Percentiles rank a stretch among this genome's conserved stretches.
Conservation (phyloP, 1,140 invertebrate species). For the Bathynomus jamesi region DNA sequence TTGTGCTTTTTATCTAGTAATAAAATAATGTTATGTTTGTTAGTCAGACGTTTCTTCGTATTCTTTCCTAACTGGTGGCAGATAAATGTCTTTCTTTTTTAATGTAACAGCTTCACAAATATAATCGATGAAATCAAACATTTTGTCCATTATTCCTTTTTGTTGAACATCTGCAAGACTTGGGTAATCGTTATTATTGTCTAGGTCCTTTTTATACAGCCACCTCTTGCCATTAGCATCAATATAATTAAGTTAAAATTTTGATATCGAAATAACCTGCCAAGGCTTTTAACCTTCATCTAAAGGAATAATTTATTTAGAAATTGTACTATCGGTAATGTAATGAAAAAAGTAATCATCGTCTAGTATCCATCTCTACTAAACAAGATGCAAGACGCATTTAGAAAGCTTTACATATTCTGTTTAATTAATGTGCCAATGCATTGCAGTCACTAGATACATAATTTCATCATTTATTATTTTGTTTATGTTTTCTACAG, state of each 20-base stretch:
- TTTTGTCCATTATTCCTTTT: too few species aligned
- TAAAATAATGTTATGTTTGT: too few species aligned
- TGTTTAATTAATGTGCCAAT: neutral
- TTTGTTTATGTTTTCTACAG: neutral
- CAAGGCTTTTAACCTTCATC: neutral
- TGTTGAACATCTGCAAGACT: neutral
- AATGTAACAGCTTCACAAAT: too few species aligned
- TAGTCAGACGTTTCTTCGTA: too few species aligned
- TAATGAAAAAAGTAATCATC: neutral
- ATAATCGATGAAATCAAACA: too few species aligned
- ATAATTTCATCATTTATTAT: neutral
- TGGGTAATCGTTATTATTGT: neutral
- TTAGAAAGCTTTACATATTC: neutral
- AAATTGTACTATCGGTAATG: neutral
- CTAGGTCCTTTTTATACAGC: neutral
- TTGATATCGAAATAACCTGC: neutral
- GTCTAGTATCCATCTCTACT: neutral
- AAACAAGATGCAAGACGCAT: neutral
- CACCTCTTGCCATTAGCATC: neutral
- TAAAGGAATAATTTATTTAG: neutral
- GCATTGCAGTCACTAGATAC: neutral
- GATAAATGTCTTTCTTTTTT: too few species aligned
- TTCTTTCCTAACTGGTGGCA: too few species aligned
- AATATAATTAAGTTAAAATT: neutral
- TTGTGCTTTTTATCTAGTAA: too few species aligned